These are phyloP conservation scores for Gymnorhina tibicen DNA, from an alignment of 2,113 vertebrate species.

Conservation along the genomic window DNA sequence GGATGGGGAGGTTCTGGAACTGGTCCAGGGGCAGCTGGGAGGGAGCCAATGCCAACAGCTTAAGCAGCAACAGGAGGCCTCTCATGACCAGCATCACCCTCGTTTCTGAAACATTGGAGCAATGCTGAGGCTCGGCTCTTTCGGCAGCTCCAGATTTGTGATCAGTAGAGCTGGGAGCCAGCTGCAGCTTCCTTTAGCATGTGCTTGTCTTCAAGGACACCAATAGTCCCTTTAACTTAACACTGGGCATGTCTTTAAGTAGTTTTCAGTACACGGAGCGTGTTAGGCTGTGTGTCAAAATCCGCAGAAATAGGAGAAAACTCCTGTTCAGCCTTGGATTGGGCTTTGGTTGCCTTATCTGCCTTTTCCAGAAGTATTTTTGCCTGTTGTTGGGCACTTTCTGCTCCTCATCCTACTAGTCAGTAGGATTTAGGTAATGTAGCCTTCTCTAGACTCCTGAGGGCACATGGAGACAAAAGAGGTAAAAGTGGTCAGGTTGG, in stretches of 20 bases:
- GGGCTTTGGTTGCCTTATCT: neutral
- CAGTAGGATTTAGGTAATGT: neutral
- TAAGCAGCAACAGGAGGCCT: neutral
- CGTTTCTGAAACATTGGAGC: accelerated
- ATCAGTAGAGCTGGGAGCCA: neutral
- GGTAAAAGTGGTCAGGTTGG: neutral
- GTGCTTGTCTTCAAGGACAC: neutral
- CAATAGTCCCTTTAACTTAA: neutral
- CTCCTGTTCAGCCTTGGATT: neutral
- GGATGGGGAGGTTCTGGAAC: neutral
- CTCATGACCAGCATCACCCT: neutral
- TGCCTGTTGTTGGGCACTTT: neutral
- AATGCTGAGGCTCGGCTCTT: neutral
- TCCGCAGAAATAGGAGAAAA: neutral
- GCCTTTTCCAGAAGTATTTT: neutral
- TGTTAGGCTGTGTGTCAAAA: neutral
- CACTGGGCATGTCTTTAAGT: neutral
- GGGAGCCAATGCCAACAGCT: neutral
- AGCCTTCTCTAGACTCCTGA: neutral
- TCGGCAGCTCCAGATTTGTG: neutral
- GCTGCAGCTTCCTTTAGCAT: neutral
- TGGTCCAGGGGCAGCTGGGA: neutral
- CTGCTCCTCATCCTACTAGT: neutral
- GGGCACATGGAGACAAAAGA: neutral
- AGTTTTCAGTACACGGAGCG: neutral